phyloP scores from a whole-genome alignment of 2,113 vertebrate genomes.

The Amblyopsis rosae region DNA sequence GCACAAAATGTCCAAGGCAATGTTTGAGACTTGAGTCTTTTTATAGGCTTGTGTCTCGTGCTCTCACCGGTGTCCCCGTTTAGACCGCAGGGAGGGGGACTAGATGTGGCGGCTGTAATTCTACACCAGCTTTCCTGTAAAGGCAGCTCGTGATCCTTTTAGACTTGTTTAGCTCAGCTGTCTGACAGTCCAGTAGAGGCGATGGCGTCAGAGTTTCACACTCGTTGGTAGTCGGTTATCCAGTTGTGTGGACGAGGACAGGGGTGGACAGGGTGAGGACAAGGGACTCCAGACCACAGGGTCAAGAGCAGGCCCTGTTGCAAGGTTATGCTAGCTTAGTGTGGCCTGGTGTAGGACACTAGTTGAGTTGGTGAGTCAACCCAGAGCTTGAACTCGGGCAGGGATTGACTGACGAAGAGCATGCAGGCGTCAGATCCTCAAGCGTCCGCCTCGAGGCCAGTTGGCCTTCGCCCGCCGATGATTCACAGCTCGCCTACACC shows the following conservation, averaged over 20 bases:
- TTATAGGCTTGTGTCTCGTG: constrained; percentile 63
- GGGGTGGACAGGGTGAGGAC: constrained; percentile 1
- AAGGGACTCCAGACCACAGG: background rate
- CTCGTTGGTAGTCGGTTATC: no score
- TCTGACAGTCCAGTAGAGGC: constrained; percentile 8
- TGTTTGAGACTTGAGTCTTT: constrained; percentile 49
- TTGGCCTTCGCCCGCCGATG: constrained; percentile 1
- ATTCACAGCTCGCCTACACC: background rate
- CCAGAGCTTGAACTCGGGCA: background rate
- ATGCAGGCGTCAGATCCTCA: constrained; percentile 14
- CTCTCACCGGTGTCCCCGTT: constrained; percentile 40
- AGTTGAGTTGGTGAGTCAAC: background rate
- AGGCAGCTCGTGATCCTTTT: constrained; percentile 35
- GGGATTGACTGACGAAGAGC: background rate
- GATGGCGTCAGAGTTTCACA: constrained; percentile 16
- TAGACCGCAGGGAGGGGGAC: constrained; percentile 9
- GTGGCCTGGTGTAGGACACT: constrained; percentile 13
- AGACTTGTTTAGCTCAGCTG: constrained; percentile 53
- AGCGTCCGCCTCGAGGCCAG: constrained; percentile 7
- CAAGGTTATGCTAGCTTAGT: constrained; percentile 4
- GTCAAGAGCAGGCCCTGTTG: background rate
- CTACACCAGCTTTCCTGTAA: constrained; percentile 41
- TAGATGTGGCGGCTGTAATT: constrained; percentile 52
- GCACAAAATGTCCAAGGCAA: background rate
- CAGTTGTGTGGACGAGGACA: constrained; percentile 4